Evolutionary conservation across 2,113 vertebrate genomes (phyloP), one percentile per base, ranked within the genome.

Genomic region (zebrafish (Danio rerio)): DNA sequence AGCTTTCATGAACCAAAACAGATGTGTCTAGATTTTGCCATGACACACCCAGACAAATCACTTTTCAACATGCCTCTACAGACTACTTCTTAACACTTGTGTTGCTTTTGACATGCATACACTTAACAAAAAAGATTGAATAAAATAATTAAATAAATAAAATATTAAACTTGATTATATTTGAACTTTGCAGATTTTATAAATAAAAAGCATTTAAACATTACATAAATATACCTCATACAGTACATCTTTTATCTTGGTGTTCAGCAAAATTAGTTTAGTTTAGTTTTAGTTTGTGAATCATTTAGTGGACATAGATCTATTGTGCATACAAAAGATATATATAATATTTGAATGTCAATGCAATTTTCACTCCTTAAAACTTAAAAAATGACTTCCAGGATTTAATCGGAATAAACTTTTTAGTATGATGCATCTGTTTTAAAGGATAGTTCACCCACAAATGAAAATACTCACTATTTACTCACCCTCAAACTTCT

Each of bases 1-100:
- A 72, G 84, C 88, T 85, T 89, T 83, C 73, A 87, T 85, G 55
- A 88, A 90, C 74, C 81, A 85, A 88, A 92, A 91, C 93, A 94
- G 90, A 92, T 93, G 93, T 92, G 77, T 75, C 72, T 80, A 49
- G 58, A 85, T 91, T 92, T 87, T 86, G 86, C 82, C 91, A 12
- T 89, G 91, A 90, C 92, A 93, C 92, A 92, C 92, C 92, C 93
- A 84, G 80, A 84, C 86, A 85, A 89, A 90, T 91, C 88, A 79
- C 87, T 89, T 85, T 86, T 77, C 59, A 86, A 20, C 31, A 55
- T 78, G 72, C 62, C 31, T 53, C 18, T 62, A 73, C 31, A 69
- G 47, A 20, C 65, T 63, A 53, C 16, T 59, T 80, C 18, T 55
- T n/a, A 9, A 45, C 52, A 12, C 3, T 9, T 61, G 53, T 20